Conservation (phyloP, 2,113 vertebrate species). For the Psittacara wagleri region DNA sequence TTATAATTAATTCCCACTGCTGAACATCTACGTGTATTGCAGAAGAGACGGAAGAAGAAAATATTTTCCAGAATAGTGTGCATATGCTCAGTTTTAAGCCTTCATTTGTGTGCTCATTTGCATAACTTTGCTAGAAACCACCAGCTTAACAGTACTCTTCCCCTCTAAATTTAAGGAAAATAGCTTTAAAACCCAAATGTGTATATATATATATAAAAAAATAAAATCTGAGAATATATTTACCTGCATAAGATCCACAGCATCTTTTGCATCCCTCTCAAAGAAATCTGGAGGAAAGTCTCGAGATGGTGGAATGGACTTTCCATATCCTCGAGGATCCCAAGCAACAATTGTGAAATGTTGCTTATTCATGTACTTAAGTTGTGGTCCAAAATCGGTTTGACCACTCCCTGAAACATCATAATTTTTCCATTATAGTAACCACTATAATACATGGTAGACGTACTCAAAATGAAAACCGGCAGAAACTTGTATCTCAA, state of each 20-base stretch:
- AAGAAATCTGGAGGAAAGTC: slow-evolving; percentile 90
- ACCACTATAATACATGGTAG: neutral
- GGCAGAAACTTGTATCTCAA: neutral
- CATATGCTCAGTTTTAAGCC: neutral
- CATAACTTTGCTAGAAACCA: neutral
- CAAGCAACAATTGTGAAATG: slow-evolving; percentile 85
- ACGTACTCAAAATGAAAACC: neutral
- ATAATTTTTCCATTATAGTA: neutral
- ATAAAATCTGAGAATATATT: neutral
- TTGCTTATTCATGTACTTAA: slow-evolving; percentile 82
- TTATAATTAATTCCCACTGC: neutral
- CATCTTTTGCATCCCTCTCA: slow-evolving; percentile 90
- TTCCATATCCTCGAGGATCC: slow-evolving; percentile 91
- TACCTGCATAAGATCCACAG: slow-evolving; percentile 90
- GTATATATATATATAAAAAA: neutral
- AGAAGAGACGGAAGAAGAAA: neutral
- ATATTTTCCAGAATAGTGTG: neutral
- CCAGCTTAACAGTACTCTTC: neutral
- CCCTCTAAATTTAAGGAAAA: neutral
- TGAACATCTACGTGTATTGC: neutral
- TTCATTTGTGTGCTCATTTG: neutral
- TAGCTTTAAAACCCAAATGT: neutral
- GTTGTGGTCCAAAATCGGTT: slow-evolving; percentile 89
- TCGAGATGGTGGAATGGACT: slow-evolving; percentile 86
- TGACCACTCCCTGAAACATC: slow-evolving; percentile 78